These are phyloP conservation scores for Drosophila saltans DNA, from an alignment of 1,140 invertebrate genomes.

Conservation along the genomic window DNA sequence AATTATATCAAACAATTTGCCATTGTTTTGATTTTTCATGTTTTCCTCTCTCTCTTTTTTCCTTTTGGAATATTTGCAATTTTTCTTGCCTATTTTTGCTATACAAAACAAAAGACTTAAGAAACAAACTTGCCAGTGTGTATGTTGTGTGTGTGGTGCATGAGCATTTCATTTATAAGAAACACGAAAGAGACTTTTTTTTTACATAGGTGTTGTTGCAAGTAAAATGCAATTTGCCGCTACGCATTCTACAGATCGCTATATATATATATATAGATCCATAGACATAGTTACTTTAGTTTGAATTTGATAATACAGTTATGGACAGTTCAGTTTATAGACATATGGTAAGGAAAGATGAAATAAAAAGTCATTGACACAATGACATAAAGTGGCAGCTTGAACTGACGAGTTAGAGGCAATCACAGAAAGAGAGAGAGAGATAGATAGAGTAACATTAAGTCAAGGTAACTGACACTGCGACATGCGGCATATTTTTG, in stretches of 20 bases:
- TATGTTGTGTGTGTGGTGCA: background rate
- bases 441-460: background rate
- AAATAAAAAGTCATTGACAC: conserved; percentile 29
- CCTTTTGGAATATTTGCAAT: no score
- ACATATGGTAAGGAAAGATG: background rate
- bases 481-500: conserved; percentile 13
- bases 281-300: conserved; percentile 13
- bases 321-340: conserved; percentile 5
- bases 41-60: no score
- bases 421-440: background rate
- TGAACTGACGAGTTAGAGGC: background rate
- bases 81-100: no score
- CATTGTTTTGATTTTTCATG: no score
- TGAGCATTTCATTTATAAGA: background rate
- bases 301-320: conserved; percentile 2
- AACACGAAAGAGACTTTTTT: conserved; percentile 29
- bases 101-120: background rate
- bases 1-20: no score
- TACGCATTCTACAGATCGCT: conserved; percentile 41
- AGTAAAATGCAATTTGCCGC: conserved; percentile 70
- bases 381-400: conserved; percentile 27
- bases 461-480: conserved; percentile 19
- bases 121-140: background rate
- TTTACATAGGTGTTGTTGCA: conserved; percentile 62
- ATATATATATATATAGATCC: no score